Conservation (phyloP, 2,113 vertebrate genomes). For the Xenopus tropicalis region UCB_Xtro_10.0 CM004443.2:19755001-19755500, state of each 20-base stretch:
- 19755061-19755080: no score
- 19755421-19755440: slow-evolving; percentile 68
- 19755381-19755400: slow-evolving; percentile 60
- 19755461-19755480: slow-evolving; percentile 96
- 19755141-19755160: no score
- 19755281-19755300: slow-evolving; percentile 12
- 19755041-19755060: no score
- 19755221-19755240: no score
- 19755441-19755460: slow-evolving; percentile 81
- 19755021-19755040: no score
- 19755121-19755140: no score
- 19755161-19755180: no score
- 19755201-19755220: no score
- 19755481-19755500: slow-evolving; percentile 78
- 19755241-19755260: background rate
- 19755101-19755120: no score
- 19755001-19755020: no score
- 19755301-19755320: slow-evolving; percentile 40
- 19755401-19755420: slow-evolving; percentile 62
- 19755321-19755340: slow-evolving; percentile 56
- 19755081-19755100: no score
- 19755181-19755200: no score
- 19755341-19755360: slow-evolving; percentile 56
- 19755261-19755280: background rate
- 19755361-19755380: slow-evolving; percentile 58